Percentiles rank a stretch among this genome's conserved stretches.
phyloP scores from a whole-genome alignment of 2,888 invertebrate genomes.

The Pseudolycoriella hygida region DNA sequence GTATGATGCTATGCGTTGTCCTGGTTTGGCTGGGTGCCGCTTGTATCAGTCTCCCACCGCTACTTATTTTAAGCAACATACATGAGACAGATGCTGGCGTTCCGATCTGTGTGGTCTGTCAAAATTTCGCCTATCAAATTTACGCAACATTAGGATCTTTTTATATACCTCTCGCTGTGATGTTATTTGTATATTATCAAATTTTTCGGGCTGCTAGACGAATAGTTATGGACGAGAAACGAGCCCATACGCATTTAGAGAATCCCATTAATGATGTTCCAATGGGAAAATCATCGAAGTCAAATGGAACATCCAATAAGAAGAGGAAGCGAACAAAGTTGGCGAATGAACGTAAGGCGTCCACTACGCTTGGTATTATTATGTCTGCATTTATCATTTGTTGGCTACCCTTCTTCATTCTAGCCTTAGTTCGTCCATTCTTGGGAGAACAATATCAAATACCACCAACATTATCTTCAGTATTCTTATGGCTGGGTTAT shows the following conservation, averaged over 20 bases:
- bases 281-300: slow-evolving; percentile 14
- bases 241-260: slow-evolving; percentile 72
- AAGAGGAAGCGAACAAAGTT: slow-evolving; percentile 69
- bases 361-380: slow-evolving; percentile 90
- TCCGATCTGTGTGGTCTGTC: slow-evolving; percentile 71
- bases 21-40: slow-evolving; percentile 88
- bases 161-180: slow-evolving; percentile 88
- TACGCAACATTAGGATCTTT: slow-evolving; percentile 92
- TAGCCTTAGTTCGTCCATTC: slow-evolving; percentile 81
- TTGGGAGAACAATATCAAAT: slow-evolving; percentile 49
- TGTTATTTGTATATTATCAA: slow-evolving; percentile 94
- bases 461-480: slow-evolving; percentile 57
- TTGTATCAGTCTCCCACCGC: slow-evolving; percentile 82
- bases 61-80: slow-evolving; percentile 76
- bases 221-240: slow-evolving; percentile 79
- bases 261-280: slow-evolving; percentile 53
- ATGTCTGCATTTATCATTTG: slow-evolving; percentile 89
- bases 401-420: slow-evolving; percentile 91
- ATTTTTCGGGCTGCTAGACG: slow-evolving; percentile 86
- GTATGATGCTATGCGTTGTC: slow-evolving; percentile 80
- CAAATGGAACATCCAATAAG: slow-evolving; percentile 47
- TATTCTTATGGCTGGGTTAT: slow-evolving; percentile 87
- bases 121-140: slow-evolving; percentile 90
- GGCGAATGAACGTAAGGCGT: slow-evolving; percentile 84
- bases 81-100: slow-evolving; percentile 41